Evolutionary conservation across 2,888 invertebrate genomes (phyloP).

Genomic region (Megamerina dolium): DNA sequence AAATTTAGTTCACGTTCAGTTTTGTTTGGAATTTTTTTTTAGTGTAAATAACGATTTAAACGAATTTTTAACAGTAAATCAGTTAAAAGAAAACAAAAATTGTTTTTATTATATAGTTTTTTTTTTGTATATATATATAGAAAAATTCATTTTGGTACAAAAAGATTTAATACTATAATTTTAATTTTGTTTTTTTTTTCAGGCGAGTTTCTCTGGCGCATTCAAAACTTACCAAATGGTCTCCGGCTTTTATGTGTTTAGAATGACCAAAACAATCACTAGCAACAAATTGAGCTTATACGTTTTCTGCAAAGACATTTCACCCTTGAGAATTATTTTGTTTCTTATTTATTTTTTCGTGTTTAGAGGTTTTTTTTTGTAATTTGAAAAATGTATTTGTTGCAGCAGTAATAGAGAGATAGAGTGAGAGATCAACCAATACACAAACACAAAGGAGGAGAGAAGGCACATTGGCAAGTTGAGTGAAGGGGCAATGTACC

Average conservation of each 20-base stretch:
- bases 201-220: conserved; percentile 39
- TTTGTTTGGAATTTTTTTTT: conserved; percentile 33
- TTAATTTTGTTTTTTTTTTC: conserved; percentile 16
- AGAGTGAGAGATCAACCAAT: no score
- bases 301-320: conserved; percentile 68
- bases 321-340: conserved; percentile 55
- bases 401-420: not conserved
- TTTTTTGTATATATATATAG: conserved; percentile 16
- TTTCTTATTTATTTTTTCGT: conserved; percentile 25
- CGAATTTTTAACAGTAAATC: conserved; percentile 16
- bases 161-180: conserved; percentile 16
- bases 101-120: conserved; percentile 23
- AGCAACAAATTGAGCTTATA: conserved; percentile 50
- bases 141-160: conserved; percentile 26
- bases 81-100: conserved; percentile 24
- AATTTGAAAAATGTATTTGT: not conserved
- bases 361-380: conserved; percentile 11
- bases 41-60: conserved; percentile 18
- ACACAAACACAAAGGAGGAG: no score
- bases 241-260: conserved; percentile 48
- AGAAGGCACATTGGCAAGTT: no score
- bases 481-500: no score
- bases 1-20: conserved; percentile 50
- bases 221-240: conserved; percentile 49
- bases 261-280: conserved; percentile 50